Conservation (phyloP, 1,140 invertebrate genomes). For the Neotoxoptera formosana region DNA sequence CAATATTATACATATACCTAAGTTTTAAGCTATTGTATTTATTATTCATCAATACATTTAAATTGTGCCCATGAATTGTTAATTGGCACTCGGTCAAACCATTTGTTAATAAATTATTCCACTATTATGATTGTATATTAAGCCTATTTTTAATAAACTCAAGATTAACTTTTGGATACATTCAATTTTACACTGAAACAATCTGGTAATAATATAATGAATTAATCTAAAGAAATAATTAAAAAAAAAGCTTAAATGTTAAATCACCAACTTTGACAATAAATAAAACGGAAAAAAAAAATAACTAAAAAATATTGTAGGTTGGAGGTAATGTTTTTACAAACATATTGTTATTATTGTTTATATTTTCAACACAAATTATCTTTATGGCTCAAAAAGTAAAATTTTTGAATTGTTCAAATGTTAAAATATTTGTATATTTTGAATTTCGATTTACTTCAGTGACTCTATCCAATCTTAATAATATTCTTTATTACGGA, state of each 20-base stretch:
- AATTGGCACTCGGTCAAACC: not conserved
- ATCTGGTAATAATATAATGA: too few species aligned
- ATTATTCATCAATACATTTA: not conserved
- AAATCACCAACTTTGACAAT: too few species aligned
- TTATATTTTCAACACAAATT: too few species aligned
- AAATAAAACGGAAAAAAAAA: too few species aligned
- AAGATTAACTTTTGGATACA: not conserved
- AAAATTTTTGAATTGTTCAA: not conserved
- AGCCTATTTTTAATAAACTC: not conserved
- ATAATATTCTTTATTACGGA: too few species aligned
- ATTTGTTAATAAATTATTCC: not conserved
- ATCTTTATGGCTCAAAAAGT: too few species aligned
- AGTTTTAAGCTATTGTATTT: not conserved
- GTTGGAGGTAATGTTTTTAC: not conserved
- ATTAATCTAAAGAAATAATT: too few species aligned
- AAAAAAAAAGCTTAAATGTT: too few species aligned
- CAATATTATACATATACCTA: too few species aligned
- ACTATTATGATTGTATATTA: not conserved
- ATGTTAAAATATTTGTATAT: not conserved
- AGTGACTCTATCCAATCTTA: too few species aligned
- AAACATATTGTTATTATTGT: too few species aligned
- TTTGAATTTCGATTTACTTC: not conserved
- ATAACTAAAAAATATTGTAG: too few species aligned
- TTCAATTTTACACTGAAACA: not conserved
- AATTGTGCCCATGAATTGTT: not conserved